Percentiles rank a stretch among this genome's conserved stretches.
Evolutionary conservation across 2,113 vertebrate species (phyloP).

Genomic region (Anas platyrhynchos): DNA sequence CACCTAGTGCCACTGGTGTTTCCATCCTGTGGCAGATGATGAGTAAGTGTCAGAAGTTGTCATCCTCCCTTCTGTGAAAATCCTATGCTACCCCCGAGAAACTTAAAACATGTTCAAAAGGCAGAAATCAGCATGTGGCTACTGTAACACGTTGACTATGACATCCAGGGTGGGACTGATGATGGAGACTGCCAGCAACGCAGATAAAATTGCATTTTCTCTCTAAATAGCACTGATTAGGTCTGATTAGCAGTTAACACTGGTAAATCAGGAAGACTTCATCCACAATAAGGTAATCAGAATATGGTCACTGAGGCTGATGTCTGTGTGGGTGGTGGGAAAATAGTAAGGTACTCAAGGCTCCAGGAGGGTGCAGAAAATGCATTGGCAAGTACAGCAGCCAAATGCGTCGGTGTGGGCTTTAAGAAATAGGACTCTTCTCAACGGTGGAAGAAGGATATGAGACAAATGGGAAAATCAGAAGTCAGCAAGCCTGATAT

Average conservation of each 20-base stretch:
- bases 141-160: neutral
- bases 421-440: neutral
- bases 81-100: neutral
- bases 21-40: neutral
- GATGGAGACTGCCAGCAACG: neutral
- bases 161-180: neutral
- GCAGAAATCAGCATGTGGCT: neutral
- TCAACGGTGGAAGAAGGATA: neutral
- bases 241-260: neutral
- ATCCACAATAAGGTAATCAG: neutral
- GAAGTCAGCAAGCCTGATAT: neutral
- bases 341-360: neutral
- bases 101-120: neutral
- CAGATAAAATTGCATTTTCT: neutral
- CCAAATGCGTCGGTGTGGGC: neutral
- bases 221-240: neutral
- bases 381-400: neutral
- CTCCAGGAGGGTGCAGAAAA: neutral
- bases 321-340: neutral
- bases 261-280: neutral
- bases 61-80: neutral
- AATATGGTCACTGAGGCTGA: rapidly evolving
- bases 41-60: neutral
- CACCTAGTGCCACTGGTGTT: neutral
- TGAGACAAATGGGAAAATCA: neutral